phyloP scores from a whole-genome alignment of 1,140 invertebrate species.

The Zaprionus kolodkinae region DNA sequence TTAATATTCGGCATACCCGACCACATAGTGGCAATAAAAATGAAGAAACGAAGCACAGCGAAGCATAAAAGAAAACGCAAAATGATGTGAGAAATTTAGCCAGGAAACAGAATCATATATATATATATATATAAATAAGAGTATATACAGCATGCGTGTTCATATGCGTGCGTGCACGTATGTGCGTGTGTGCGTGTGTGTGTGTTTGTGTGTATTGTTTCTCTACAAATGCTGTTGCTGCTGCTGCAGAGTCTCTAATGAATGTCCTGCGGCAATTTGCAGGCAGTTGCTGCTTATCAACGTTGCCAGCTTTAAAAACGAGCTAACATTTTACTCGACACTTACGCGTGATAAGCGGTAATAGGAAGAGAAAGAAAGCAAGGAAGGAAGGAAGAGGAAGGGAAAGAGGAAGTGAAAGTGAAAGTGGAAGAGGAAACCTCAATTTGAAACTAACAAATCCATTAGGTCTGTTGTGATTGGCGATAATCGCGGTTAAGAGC shows the following conservation, averaged over 20 bases:
- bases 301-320: constrained; percentile 14
- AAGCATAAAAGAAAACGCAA: constrained; percentile 47
- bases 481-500: constrained; percentile 34
- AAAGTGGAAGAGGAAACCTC: neutral
- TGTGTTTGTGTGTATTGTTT: neutral
- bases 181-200: constrained; percentile 1
- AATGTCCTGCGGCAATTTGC: constrained; percentile 39
- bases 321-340: constrained; percentile 2
- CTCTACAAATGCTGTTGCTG: constrained; percentile 18
- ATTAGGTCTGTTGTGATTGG: constrained; percentile 39
- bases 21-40: constrained; percentile 1
- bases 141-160: constrained; percentile 8
- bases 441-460: constrained; percentile 19
- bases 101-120: neutral
- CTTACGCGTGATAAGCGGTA: constrained; percentile 7
- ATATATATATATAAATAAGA: neutral
- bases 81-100: constrained; percentile 66
- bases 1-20: neutral
- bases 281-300: constrained; percentile 34
- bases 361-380: neutral
- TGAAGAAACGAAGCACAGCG: constrained; percentile 17
- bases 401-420: neutral
- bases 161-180: neutral
- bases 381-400: neutral
- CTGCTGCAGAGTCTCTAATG: constrained; percentile 24